These are phyloP conservation scores for Pollenia amentaria DNA, from an alignment of 2,888 invertebrate genomes.

Conservation along the genomic window DNA sequence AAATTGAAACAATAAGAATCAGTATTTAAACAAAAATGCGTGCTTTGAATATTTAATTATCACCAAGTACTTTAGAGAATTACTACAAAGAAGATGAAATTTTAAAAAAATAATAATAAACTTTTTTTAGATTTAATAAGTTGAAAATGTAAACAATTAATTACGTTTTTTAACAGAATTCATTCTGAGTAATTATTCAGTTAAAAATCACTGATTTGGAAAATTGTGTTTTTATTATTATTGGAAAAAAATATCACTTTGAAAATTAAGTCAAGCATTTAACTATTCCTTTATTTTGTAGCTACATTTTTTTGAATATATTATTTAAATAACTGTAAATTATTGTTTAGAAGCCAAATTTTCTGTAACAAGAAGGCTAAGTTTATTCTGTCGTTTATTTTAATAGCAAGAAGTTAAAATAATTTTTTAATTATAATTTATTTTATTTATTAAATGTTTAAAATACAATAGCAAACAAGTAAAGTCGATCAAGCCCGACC, in stretches of 20 bases:
- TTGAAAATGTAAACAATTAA: constrained; percentile 23
- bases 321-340: not conserved
- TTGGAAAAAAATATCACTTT: not conserved
- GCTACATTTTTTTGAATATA: not conserved
- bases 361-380: too few species aligned
- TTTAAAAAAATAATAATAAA: constrained; percentile 9
- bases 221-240: constrained; percentile 6
- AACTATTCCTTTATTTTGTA: not conserved
- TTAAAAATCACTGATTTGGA: constrained; percentile 40
- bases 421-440: too few species aligned
- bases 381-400: not conserved
- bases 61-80: constrained; percentile 1
- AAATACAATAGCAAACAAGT: too few species aligned
- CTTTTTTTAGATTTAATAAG: not conserved
- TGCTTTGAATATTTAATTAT: constrained; percentile 61
- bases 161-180: not conserved
- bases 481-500: too few species aligned
- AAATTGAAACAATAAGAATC: constrained; percentile 24
- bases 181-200: not conserved
- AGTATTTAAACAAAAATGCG: constrained; percentile 37
- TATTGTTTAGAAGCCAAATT: not conserved
- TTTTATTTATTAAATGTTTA: too few species aligned
- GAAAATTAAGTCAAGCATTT: constrained; percentile 47
- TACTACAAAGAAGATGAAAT: constrained; percentile 43
- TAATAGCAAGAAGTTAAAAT: not conserved